A percentile compares a stretch with the other conserved stretches of the same genome.
Evolutionary conservation across 92 coral and sea anemone genomes (phyloP).

Genomic region (Chrysogorgia sp.): DNA sequence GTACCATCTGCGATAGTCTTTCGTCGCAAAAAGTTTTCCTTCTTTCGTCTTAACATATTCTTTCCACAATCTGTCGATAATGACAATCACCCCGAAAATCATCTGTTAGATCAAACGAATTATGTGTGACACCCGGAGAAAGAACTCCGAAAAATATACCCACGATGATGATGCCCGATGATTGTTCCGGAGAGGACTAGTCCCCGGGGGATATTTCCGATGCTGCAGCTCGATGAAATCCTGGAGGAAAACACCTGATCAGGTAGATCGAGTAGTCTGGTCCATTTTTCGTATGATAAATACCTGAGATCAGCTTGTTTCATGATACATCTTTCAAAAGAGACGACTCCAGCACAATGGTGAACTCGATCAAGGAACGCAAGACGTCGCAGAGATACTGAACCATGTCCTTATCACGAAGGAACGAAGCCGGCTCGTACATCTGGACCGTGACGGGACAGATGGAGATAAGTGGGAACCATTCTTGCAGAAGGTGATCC

Average conservation of each 20-base stretch:
- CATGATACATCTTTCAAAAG: constrained; percentile 85
- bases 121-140: too few relatives aligned
- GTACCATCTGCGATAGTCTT: too few relatives aligned
- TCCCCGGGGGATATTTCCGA: neutral
- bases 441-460: constrained; percentile 97
- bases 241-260: neutral
- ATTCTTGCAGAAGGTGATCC: constrained; percentile 88
- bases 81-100: neutral
- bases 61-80: neutral
- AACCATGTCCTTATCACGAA: constrained; percentile 79
- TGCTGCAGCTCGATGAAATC: neutral
- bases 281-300: neutral
- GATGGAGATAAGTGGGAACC: constrained; percentile 89
- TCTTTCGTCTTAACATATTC: too few relatives aligned
- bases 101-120: neutral
- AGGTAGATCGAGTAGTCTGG: too few relatives aligned
- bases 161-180: neutral
- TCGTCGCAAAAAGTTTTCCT: neutral
- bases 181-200: neutral
- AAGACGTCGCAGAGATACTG: constrained; percentile 90
- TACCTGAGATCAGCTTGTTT: neutral
- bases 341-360: constrained; percentile 87
- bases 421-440: constrained; percentile 92
- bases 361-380: constrained; percentile 84
- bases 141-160: neutral